Base-by-base conservation (phyloP, 1,140 invertebrate genomes). In the Akabosia matsudoensis region DNA sequence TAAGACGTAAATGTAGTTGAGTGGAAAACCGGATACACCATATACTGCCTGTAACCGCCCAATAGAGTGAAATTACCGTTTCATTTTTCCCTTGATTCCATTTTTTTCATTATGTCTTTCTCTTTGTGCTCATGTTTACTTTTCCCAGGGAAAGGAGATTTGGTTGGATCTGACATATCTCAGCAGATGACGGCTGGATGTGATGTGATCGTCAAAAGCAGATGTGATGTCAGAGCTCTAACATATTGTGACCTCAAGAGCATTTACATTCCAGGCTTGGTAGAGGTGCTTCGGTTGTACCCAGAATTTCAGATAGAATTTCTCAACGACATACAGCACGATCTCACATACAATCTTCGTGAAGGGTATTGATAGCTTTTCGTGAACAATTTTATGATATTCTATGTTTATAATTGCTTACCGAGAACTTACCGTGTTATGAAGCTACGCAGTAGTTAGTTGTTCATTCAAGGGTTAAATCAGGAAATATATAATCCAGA, bases 151-250 rank as follows among this genome's bases (percentile, higher is more conserved):
- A 98, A 97, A 87, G 96, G 96, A 10, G 96, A 98, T 86, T 86
- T 97, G 56, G 94, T 98, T n/a, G 96, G 96, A 0, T 94, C 92
- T 82, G 95, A 98, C 85, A 95, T 97, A 82, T 92, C 82, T 70
- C 77, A 81, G 31, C 83, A 84, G 51, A 73, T 80, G 82, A 83
- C 61, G 84, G 87, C 74, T 84, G 87, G 81, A 82, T 86, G 82
- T 0, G 93, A 97, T 82, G 90, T 93, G 0, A 88, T 97, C 4
- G 91, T 96, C 10, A 96, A 96, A 84, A 97, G 94, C 4, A 95
- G 92, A 83, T 95, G 95, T 98, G 18, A 93, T 94, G 70, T 72
- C 22, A 82, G 86, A 56, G 86, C 86, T 0, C 82, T 88, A 3
- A 88, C 87, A 0, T 88, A 88, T 82, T 97, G 96, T 85, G 96